These are phyloP conservation scores for Tetragonisca angustula DNA, from an alignment of 2,888 invertebrate species.

Conservation along the genomic window DNA sequence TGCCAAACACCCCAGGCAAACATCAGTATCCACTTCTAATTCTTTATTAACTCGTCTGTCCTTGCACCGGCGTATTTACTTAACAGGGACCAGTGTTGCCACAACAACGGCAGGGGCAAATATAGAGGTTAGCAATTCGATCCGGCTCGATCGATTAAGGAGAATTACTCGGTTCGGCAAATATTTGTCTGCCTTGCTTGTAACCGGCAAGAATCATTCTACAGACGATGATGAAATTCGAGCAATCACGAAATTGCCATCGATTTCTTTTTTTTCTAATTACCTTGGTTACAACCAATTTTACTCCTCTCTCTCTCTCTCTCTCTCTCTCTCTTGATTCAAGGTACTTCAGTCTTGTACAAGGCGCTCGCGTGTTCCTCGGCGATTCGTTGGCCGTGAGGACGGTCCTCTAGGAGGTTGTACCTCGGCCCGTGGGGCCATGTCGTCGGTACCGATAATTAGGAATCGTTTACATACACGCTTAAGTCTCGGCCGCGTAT, in stretches of 20 bases:
- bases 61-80: background rate
- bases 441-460: constrained; percentile 63
- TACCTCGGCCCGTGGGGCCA: constrained; percentile 28
- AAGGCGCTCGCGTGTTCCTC: constrained; percentile 44
- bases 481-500: constrained; percentile 33
- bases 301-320: no score
- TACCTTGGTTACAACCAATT: background rate
- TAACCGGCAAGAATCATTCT: constrained; percentile 20
- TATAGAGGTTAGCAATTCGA: background rate
- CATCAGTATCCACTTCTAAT: background rate
- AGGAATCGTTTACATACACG: constrained; percentile 66
- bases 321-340: background rate
- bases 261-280: constrained; percentile 13
- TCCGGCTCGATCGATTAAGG: constrained; percentile 14
- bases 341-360: background rate
- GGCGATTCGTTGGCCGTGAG: constrained; percentile 44
- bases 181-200: constrained; percentile 4
- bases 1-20: no score
- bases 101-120: background rate
- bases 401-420: constrained; percentile 35
- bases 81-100: background rate
- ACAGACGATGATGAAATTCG: constrained; percentile 20
- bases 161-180: constrained; percentile 9
- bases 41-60: background rate
- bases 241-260: constrained; percentile 16